phyloP scores from a whole-genome alignment of 2,113 vertebrate genomes.

The Baryphthengus martii region DNA sequence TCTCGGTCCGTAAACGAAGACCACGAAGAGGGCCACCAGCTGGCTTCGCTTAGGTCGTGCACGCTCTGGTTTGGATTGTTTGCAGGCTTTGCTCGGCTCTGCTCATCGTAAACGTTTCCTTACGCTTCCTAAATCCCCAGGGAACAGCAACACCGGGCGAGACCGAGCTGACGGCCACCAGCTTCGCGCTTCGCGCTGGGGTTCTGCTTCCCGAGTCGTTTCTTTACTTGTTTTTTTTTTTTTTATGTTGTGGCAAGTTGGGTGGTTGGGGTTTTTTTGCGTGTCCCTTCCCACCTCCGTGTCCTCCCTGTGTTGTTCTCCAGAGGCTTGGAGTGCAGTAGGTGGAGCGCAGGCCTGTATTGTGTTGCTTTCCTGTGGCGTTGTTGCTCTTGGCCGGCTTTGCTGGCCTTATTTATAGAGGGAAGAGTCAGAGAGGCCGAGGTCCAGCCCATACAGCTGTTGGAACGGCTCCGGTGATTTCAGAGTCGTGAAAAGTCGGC shows the following conservation, averaged over 20 bases:
- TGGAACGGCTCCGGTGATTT: neutral
- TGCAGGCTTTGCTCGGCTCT: neutral
- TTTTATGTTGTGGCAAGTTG: neutral
- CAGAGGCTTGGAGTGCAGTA: conserved; percentile 48
- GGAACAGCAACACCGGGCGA: neutral
- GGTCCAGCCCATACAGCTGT: neutral
- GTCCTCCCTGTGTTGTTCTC: conserved; percentile 38
- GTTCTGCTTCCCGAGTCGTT: neutral
- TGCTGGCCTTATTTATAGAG: conserved; percentile 28
- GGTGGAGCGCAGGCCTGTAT: conserved; percentile 71
- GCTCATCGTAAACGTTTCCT: neutral
- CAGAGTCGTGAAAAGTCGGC: neutral
- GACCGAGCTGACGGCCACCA: neutral
- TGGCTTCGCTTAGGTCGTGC: neutral
- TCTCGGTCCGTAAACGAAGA: neutral
- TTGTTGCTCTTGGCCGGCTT: conserved; percentile 60
- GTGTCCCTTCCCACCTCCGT: neutral
- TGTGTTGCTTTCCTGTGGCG: conserved; percentile 74
- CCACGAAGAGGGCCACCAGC: neutral
- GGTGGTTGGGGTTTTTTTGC: neutral
- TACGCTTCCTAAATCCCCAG: neutral
- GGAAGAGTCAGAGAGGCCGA: neutral
- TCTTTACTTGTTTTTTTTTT: neutral
- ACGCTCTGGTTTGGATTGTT: neutral
- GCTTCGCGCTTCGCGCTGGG: neutral